Conservation (phyloP, 2,797 vertebrate species). For the Diplodus sargus region DNA sequence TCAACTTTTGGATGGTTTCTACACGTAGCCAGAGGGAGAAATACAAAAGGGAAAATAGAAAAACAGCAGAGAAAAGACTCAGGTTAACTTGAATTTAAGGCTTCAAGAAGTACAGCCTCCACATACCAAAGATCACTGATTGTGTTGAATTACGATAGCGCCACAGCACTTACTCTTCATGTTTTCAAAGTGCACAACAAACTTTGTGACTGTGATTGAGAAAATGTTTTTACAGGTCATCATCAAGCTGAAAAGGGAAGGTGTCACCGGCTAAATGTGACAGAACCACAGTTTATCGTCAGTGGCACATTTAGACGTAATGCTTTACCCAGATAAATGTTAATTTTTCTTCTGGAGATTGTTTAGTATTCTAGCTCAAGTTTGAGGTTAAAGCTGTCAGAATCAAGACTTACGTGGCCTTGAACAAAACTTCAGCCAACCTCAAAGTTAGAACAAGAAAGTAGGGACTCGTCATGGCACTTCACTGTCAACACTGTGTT, state of each 20-base stretch:
- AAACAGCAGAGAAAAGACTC: background rate
- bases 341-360: constrained; percentile 35
- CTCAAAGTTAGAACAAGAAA: constrained; percentile 16
- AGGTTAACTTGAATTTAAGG: background rate
- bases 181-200: background rate
- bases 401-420: constrained; percentile 1
- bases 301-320: constrained; percentile 27
- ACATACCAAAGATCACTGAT: background rate
- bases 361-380: constrained; percentile 33
- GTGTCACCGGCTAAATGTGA: constrained; percentile 24
- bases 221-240: constrained; percentile 1
- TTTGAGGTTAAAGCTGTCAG: constrained; percentile 15
- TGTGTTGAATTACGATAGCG: background rate
- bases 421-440: constrained; percentile 25
- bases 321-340: constrained; percentile 49
- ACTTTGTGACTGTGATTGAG: background rate
- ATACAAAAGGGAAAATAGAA: background rate
- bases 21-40: background rate
- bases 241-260: constrained; percentile 4
- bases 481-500: too few relatives aligned
- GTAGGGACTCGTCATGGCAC: background rate
- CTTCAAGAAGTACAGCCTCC: background rate
- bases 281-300: constrained; percentile 35
- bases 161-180: too few relatives aligned
- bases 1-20: background rate